These are phyloP conservation scores for Neoaliturus tenellus DNA, from an alignment of 2,888 invertebrate species.

Conservation along the genomic window DNA sequence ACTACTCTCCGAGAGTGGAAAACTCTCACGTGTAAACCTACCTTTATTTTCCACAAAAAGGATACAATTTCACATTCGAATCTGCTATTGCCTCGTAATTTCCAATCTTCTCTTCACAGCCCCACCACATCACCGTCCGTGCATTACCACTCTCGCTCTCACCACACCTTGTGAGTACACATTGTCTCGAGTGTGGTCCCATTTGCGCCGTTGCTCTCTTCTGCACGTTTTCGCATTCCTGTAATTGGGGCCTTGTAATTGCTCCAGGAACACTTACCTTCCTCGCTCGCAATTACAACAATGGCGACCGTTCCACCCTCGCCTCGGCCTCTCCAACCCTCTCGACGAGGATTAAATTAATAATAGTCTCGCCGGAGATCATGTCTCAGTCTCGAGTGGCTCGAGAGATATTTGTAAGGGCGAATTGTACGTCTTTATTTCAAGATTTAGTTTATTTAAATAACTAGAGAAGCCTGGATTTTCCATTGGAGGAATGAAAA, in stretches of 20 bases:
- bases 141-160: neutral
- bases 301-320: constrained; percentile 5
- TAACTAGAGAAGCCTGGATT: too few species aligned
- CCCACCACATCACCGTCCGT: too few species aligned
- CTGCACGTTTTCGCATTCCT: constrained; percentile 18
- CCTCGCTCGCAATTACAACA: constrained; percentile 1
- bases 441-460: too few species aligned
- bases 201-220: constrained; percentile 2
- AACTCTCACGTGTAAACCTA: too few species aligned
- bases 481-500: too few species aligned
- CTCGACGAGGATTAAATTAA: neutral
- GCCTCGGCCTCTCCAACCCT: neutral
- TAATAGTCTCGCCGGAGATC: neutral
- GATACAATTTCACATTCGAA: too few species aligned
- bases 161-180: neutral
- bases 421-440: too few species aligned
- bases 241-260: constrained; percentile 31
- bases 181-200: constrained; percentile 2
- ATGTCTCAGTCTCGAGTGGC: neutral
- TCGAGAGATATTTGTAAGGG: too few species aligned
- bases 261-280: neutral
- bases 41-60: too few species aligned
- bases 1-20: too few species aligned
- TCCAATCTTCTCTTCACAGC: too few species aligned
- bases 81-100: too few species aligned